Evolutionary conservation across 2,888 invertebrate genomes (phyloP), one percentile per base, ranked within the genome.

Genomic region (Calameuta idolon): DNA sequence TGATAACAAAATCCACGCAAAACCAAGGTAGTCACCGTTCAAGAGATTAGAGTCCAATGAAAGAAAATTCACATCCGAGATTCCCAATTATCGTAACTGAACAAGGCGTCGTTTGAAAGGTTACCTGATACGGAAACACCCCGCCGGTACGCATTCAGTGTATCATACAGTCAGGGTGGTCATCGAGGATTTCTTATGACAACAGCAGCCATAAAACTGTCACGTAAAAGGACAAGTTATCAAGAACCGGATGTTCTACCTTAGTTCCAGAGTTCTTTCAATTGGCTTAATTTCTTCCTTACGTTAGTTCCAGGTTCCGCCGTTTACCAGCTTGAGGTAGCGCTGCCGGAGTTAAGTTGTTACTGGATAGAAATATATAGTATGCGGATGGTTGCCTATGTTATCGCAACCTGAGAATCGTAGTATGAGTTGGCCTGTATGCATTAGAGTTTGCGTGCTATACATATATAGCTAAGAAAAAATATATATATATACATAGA

Each of bases 391-490:
- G 83, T 83, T 82, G 84, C 79, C 77, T 78, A 84, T 83, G 86
- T 86, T 88, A 88, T 88, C 88, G 83, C 87, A 85, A 86, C 85
- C 85, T 84, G 82, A 77, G 81, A 84, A 86, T 87, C 88, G 85
- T 85, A 83, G 86, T 84, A 83, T 85, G 86, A 84, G 84, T 84
- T 86, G 85, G 86, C 87, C 84, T 87, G 87, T 83, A 80, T 80
- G 79, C 82, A 82, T 83, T 83, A 83, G 80, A 83, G 80, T 82
- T 81, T 79, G 73, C 76, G 9, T 55, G 23, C 55, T 55, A 23
- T 3, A 23, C 33, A 33, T 3, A 23, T 9, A 55, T 55, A 55
- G 23, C 0, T 9, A 55, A 2, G 23, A 55, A 23, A 2, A 23
- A 9, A 55, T 55, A 55, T 40, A 15, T 15, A 40, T 15, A 37